Conservation (phyloP, 2,113 vertebrate genomes). For the Daphoenositta chrysoptera region DNA sequence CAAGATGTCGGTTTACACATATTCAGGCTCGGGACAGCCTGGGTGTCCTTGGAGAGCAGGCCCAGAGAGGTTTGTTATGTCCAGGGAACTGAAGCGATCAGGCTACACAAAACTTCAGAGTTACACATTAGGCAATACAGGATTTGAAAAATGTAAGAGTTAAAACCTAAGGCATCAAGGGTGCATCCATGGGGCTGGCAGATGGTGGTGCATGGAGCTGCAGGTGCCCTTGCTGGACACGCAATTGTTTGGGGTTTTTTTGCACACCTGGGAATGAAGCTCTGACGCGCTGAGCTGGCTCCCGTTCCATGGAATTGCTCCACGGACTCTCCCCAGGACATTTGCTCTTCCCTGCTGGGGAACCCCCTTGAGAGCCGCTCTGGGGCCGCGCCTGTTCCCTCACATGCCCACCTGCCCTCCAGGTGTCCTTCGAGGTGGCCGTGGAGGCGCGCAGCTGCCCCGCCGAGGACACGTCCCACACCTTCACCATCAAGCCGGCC, state of each 20-base stretch:
- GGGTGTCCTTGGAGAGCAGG: no score
- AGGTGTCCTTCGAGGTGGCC: conserved; percentile 88
- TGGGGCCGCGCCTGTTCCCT: fast-evolving
- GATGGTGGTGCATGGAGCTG: neutral
- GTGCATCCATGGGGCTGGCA: neutral
- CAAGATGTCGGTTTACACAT: no score
- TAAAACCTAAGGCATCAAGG: no score
- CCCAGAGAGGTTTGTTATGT: no score
- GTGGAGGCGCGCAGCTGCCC: conserved; percentile 88
- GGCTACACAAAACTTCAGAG: no score
- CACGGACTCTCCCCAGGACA: neutral
- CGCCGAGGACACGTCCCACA: conserved; percentile 38
- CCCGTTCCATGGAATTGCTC: fast-evolving
- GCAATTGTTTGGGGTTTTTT: fast-evolving
- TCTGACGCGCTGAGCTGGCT: fast-evolving
- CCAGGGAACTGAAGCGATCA: no score
- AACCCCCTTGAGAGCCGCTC: fast-evolving
- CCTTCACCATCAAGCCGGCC: conserved; percentile 89
- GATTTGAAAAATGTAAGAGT: no score
- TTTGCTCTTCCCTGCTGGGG: neutral
- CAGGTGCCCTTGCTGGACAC: neutral
- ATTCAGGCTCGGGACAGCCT: no score
- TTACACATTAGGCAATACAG: no score
- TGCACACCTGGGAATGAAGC: neutral
- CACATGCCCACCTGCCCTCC: neutral